Percentiles rank a stretch among this genome's conserved stretches.
These are phyloP conservation scores for Serilophus lunatus DNA, from an alignment of 2,113 vertebrate genomes.

Conservation along the genomic window DNA sequence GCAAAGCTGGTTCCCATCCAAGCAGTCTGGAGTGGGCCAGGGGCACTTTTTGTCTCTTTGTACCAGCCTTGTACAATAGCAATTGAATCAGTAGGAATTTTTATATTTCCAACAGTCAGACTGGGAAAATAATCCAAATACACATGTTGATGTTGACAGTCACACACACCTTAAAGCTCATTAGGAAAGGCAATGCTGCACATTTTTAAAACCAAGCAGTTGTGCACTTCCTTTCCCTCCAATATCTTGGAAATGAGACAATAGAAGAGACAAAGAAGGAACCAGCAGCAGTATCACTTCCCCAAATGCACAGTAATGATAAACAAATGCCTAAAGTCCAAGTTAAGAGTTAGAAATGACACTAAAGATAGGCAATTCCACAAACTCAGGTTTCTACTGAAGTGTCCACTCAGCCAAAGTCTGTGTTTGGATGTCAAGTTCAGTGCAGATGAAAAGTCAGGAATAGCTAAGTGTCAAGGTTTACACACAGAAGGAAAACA, in stretches of 20 bases:
- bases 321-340: not conserved
- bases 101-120: not conserved
- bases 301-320: accelerated
- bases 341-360: not conserved
- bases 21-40: not conserved
- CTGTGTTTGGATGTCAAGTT: not conserved
- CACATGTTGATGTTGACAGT: not conserved
- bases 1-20: not conserved
- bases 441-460: not conserved
- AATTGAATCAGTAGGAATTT: not conserved
- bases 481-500: not conserved
- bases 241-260: not conserved
- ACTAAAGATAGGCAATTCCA: not conserved
- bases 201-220: not conserved
- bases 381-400: not conserved
- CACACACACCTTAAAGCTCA: not conserved
- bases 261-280: not conserved
- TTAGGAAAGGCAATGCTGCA: not conserved
- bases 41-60: not conserved
- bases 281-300: not conserved
- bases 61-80: not conserved
- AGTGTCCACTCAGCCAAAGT: not conserved
- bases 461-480: conserved; percentile 13
- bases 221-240: not conserved
- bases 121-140: not conserved